Evolutionary conservation across 1,140 invertebrate genomes (phyloP).

Genomic region (Heliconius hermathena): DNA sequence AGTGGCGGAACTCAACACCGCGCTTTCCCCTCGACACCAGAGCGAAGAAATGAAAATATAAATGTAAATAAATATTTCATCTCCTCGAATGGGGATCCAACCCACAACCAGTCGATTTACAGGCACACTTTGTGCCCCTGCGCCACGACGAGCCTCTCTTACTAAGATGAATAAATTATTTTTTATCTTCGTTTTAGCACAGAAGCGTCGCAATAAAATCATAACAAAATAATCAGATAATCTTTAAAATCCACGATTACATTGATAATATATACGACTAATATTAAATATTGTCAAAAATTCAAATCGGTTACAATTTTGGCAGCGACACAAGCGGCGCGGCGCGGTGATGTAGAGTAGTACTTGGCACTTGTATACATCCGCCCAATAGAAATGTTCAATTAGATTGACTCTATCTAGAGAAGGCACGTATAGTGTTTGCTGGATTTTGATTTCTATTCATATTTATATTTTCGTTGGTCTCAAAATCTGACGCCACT

Average conservation of each 20-base stretch:
- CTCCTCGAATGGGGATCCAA: too few species aligned
- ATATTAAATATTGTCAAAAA: not conserved
- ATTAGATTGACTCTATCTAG: conserved; percentile 8
- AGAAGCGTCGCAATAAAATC: not conserved
- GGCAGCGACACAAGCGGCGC: not conserved
- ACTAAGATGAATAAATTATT: too few species aligned
- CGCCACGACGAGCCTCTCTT: too few species aligned
- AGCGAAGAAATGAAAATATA: too few species aligned
- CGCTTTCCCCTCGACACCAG: too few species aligned
- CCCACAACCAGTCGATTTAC: too few species aligned
- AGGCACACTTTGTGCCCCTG: too few species aligned
- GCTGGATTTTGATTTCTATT: not conserved
- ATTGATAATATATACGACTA: not conserved
- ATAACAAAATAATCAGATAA: too few species aligned
- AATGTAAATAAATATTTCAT: too few species aligned
- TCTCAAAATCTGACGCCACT: too few species aligned
- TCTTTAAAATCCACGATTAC: not conserved
- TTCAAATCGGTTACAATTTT: conserved; percentile 3
- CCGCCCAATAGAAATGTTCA: conserved; percentile 12
- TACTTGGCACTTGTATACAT: not conserved
- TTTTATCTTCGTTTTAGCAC: too few species aligned
- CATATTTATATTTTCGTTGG: not conserved
- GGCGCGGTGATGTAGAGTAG: not conserved
- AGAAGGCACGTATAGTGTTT: not conserved
- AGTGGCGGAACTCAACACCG: too few species aligned